Evolutionary conservation across 2,797 vertebrate genomes (phyloP).

Genomic region (Tympanoctomys barrerae): DNA sequence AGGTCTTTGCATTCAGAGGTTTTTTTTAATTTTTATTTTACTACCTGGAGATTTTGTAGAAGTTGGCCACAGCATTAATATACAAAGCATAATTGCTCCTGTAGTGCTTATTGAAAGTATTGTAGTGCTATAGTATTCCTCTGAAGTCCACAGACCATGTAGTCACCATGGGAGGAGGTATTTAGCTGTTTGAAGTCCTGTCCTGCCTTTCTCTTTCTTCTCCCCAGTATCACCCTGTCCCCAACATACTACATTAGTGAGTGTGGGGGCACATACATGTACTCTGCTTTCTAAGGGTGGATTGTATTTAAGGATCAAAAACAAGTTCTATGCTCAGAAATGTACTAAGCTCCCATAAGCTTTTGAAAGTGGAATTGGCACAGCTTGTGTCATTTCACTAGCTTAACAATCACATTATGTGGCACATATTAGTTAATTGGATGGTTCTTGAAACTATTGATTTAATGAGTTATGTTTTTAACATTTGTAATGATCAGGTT

Average conservation of each 20-base stretch:
- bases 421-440: neutral
- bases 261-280: fast-evolving
- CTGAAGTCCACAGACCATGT: neutral
- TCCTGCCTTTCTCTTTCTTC: neutral
- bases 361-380: neutral
- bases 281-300: neutral
- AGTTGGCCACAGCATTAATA: neutral
- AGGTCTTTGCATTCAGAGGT: neutral
- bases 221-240: neutral
- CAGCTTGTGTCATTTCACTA: neutral
- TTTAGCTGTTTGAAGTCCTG: neutral
- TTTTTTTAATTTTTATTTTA: neutral
- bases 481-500: neutral
- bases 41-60: neutral
- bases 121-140: neutral
- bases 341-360: neutral
- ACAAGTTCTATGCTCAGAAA: neutral
- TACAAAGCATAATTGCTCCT: constrained; percentile 39
- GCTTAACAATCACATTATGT: neutral
- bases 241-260: neutral
- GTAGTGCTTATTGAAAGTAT: neutral
- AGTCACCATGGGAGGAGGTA: neutral
- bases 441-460: neutral
- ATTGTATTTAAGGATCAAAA: neutral
- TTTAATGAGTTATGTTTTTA: constrained; percentile 45